Base-by-base conservation (phyloP, 2,888 invertebrate genomes). In the Tetanocera ferruginea region DNA sequence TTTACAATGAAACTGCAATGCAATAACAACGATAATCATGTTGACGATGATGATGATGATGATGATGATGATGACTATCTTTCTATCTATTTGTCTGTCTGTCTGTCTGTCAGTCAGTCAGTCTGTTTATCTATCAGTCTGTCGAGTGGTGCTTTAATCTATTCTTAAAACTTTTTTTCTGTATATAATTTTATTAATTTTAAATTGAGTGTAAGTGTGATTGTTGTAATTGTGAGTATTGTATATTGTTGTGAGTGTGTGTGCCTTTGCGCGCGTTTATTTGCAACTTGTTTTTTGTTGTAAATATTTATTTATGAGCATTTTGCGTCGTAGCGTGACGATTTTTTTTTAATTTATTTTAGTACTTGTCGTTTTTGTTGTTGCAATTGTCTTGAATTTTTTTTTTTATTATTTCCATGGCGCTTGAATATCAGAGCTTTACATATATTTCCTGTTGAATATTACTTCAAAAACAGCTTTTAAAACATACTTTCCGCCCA, bases 301-400 rank as follows among this genome's bases (percentile, higher is more conserved):
- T 25, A 69, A 52, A 69, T 69, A 69, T 69, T 69, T 69, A 69
- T 69, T 69, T 69, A 69, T 34, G 72, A 55, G 72, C 72, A 72
- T 31, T 72, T 72, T 72, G 72, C 57, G 57, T 72, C 57, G 37
- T 34, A 31, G 14, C 19, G 25, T 49, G 69, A 49, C 34, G 28
- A 28, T 52, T 69, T 28, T 14, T 69, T 49, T 49, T 52, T 69
- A 28, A 69, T 69, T 49, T 49, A 51, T 51, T 69, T 69, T 5
- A 49, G 51, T 69, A 43, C n/a, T 34, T 67, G 37, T 17, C 25
- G 37, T 17, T 19, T 9, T 70, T 70, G 70, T 55, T 52, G 28
- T 70, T 52, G 52, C 17, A 51, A 28, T 70, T 9, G 23, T 52
- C 49, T 64, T 64, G 62, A 23, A 28, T 5, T 67, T 37, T 23